Conservation (phyloP, 1,140 invertebrate genomes). For the Drosophila willistoni region DNA sequence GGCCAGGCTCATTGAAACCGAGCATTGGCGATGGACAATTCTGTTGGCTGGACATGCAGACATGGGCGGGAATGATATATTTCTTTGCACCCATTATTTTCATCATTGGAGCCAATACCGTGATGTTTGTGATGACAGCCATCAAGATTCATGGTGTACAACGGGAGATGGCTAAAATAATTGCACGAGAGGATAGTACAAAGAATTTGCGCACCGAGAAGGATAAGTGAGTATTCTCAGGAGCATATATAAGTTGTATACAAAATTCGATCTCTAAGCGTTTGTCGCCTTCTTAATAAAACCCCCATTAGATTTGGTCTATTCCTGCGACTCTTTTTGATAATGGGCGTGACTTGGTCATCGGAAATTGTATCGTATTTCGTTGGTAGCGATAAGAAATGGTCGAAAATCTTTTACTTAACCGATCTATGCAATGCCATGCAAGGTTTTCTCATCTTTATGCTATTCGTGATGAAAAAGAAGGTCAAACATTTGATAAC, state of each 20-base stretch:
- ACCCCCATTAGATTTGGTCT: constrained; percentile 85
- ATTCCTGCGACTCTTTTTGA: constrained; percentile 88
- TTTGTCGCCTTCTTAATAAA: not conserved
- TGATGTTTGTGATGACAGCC: constrained; percentile 89
- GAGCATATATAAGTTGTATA: not conserved
- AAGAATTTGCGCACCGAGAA: constrained; percentile 85
- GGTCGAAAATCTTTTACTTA: constrained; percentile 84
- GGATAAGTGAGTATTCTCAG: constrained; percentile 84
- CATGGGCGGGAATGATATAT: constrained; percentile 86
- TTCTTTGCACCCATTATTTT: constrained; percentile 90
- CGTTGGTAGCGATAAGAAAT: constrained; percentile 72
- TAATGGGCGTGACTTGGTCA: constrained; percentile 90
- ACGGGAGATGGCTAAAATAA: constrained; percentile 85
- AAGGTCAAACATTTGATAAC: constrained; percentile 84
- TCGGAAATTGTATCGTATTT: constrained; percentile 88
- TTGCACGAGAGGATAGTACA: constrained; percentile 86
- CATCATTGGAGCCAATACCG: constrained; percentile 88
- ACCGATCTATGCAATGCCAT: constrained; percentile 84
- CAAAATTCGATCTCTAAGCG: constrained; percentile 20
- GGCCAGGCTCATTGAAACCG: constrained; percentile 83
- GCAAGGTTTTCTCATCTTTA: constrained; percentile 86
- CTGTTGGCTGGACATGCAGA: constrained; percentile 84
- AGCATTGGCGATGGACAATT: constrained; percentile 85
- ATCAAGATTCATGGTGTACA: constrained; percentile 87
- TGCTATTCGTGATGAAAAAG: constrained; percentile 86